Conservation (phyloP, 2,113 vertebrate genomes). For the Dasyprocta punctata region DNA sequence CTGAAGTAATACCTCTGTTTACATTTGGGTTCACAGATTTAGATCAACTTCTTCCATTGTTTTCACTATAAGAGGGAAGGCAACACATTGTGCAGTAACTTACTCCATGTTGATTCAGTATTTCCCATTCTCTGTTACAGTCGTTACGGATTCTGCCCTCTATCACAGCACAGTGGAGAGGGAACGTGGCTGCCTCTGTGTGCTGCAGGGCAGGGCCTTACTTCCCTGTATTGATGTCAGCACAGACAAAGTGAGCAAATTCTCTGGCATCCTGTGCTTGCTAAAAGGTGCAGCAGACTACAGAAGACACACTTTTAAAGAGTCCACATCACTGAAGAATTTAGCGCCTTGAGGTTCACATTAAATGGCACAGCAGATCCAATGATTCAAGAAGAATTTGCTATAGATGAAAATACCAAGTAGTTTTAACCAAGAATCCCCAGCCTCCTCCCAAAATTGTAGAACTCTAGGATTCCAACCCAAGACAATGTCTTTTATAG, state of each 20-base stretch:
- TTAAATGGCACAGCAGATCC: rapidly evolving
- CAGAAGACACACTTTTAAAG: not conserved
- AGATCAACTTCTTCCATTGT: not conserved
- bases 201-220: not conserved
- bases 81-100: not conserved
- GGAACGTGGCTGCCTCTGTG: not conserved
- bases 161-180: not conserved
- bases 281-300: not conserved
- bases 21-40: not conserved
- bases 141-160: not conserved
- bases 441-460: rapidly evolving
- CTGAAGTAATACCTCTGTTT: not conserved
- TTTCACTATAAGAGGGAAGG: not conserved
- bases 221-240: too few species aligned
- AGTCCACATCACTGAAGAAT: not conserved
- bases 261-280: not conserved
- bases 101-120: not conserved
- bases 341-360: not conserved
- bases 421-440: not conserved
- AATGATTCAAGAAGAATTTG: not conserved
- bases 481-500: not conserved
- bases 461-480: not conserved
- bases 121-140: not conserved
- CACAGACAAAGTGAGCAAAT: too few species aligned
- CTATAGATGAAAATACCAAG: not conserved